Conservation (phyloP, 2,113 vertebrate genomes). For the Phylloscopus trochiloides region DNA sequence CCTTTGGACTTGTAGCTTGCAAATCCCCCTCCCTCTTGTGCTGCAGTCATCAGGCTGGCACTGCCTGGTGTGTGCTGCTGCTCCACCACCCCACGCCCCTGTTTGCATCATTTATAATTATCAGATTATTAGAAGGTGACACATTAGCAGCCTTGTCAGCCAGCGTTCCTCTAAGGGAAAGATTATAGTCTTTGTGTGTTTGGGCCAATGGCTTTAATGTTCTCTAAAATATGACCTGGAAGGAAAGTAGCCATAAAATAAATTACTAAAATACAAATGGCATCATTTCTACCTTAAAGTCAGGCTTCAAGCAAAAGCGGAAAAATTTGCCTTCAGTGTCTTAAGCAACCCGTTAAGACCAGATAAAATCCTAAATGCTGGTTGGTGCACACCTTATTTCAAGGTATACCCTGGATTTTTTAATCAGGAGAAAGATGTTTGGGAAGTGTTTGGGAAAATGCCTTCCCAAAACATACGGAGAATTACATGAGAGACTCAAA, state of each 20-base stretch:
- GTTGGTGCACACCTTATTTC: neutral
- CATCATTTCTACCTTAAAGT: neutral
- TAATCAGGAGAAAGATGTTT: neutral
- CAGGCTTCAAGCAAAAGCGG: neutral
- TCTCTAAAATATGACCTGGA: neutral
- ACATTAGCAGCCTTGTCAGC: slow-evolving; percentile 48
- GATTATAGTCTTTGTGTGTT: neutral
- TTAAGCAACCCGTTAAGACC: neutral
- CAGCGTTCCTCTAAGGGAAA: neutral
- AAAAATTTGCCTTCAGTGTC: neutral
- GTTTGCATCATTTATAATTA: slow-evolving; percentile 70
- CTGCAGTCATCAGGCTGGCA: neutral
- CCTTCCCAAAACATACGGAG: slow-evolving; percentile 30
- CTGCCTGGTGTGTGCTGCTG: neutral
- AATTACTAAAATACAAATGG: neutral
- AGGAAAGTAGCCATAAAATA: neutral
- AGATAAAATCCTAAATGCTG: neutral
- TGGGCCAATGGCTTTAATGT: neutral
- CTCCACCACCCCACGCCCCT: slow-evolving; percentile 31
- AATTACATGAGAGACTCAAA: neutral
- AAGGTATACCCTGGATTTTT: neutral
- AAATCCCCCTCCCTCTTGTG: neutral
- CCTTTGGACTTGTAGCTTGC: slow-evolving; percentile 18
- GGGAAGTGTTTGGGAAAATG: neutral
- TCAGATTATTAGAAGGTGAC: slow-evolving; percentile 64